Evolutionary conservation across 2,797 vertebrate species (phyloP).

Genomic region (Lagodon rhomboides): DNA sequence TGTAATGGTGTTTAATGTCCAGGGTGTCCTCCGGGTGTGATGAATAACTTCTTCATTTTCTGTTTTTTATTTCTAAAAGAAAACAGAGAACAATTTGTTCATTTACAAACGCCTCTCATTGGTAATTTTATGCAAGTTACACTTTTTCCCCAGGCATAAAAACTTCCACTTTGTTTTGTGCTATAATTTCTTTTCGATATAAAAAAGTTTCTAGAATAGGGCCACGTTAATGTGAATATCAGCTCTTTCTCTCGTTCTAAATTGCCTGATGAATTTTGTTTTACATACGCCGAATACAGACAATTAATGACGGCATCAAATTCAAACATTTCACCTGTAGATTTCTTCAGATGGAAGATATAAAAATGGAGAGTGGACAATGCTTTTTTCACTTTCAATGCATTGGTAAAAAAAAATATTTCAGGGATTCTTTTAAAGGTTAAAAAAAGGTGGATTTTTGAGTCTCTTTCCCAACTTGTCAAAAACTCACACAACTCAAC

Average conservation of each 20-base stretch:
- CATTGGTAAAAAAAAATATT: background rate
- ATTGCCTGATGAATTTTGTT: slow-evolving; percentile 14
- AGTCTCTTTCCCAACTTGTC: too few relatives aligned
- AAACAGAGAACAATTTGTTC: slow-evolving; percentile 59
- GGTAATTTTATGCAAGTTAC: slow-evolving; percentile 82
- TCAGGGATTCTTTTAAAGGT: background rate
- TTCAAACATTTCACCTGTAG: background rate
- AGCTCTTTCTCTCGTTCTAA: slow-evolving; percentile 23
- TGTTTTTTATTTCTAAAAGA: slow-evolving; percentile 82
- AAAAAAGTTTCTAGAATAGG: too few relatives aligned
- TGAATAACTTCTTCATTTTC: slow-evolving; percentile 68
- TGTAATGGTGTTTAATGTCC: slow-evolving; percentile 78
- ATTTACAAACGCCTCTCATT: slow-evolving; percentile 51
- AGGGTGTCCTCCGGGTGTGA: slow-evolving; percentile 67
- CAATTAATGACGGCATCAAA: slow-evolving; percentile 7
- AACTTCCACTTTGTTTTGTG: slow-evolving; percentile 34
- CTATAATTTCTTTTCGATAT: slow-evolving; percentile 14
- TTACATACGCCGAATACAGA: slow-evolving; percentile 17
- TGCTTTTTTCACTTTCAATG: slow-evolving; percentile 19
- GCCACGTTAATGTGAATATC: slow-evolving; percentile 22
- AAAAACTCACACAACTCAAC: too few relatives aligned
- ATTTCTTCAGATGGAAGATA: slow-evolving; percentile 27
- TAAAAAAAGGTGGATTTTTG: too few relatives aligned
- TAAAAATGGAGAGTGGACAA: slow-evolving; percentile 21
- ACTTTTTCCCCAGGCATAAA: slow-evolving; percentile 55